Evolutionary conservation across 2,797 vertebrate species (phyloP).

Genomic region (Coracias cyanogaster): DNA sequence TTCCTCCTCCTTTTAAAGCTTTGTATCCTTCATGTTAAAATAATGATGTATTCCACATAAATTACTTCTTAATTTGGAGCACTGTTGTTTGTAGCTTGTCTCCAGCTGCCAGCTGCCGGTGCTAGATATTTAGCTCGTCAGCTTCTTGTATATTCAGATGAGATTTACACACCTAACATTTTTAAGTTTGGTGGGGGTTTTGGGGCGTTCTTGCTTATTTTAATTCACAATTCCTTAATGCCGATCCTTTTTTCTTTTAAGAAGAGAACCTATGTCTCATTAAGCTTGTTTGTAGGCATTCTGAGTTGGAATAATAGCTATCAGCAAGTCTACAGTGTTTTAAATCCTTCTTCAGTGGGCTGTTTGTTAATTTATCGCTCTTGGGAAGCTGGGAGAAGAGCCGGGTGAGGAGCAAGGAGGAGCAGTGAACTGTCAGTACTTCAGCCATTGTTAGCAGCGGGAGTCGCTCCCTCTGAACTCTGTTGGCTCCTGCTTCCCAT

Average conservation of each 20-base stretch:
- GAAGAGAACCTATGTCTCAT: not conserved
- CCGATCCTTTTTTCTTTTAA: not conserved
- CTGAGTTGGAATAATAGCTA: not conserved
- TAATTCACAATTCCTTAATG: not conserved
- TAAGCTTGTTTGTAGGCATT: constrained; percentile 10
- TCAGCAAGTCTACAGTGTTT: constrained; percentile 45
- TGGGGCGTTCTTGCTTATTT: not conserved
- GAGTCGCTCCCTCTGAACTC: constrained; percentile 83
- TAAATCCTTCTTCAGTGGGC: constrained; percentile 68
- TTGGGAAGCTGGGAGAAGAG: constrained; percentile 72
- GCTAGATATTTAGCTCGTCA: constrained; percentile 11
- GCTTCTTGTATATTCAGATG: constrained; percentile 26
- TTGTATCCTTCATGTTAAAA: constrained; percentile 41
- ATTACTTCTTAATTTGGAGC: constrained; percentile 58
- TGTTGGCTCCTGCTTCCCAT: constrained; percentile 85
- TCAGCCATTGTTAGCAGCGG: constrained; percentile 83
- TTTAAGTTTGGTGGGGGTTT: not conserved
- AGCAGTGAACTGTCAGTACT: constrained; percentile 77
- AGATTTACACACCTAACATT: constrained; percentile 17
- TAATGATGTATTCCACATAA: constrained; percentile 54
- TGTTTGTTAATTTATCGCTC: constrained; percentile 69
- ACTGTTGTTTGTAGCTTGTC: constrained; percentile 38
- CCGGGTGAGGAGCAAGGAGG: constrained; percentile 55
- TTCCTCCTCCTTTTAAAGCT: constrained; percentile 43
- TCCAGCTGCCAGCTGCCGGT: constrained; percentile 34